phyloP scores from a whole-genome alignment of 2,797 vertebrate genomes.

The Onychomys torridus region DNA sequence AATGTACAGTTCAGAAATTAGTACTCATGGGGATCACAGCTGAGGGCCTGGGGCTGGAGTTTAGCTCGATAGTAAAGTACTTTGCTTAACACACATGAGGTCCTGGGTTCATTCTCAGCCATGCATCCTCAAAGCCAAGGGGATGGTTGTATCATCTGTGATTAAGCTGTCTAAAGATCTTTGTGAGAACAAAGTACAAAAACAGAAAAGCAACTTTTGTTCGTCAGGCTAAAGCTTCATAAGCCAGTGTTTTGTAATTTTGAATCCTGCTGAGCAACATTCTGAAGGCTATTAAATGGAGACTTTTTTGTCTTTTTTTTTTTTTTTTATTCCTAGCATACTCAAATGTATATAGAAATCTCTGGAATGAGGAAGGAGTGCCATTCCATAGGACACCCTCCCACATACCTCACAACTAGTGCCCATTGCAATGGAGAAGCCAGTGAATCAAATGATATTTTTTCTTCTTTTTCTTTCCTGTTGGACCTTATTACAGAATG shows the following conservation, averaged over 20 bases:
- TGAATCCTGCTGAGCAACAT: conserved; percentile 68
- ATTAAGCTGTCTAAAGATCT: conserved; percentile 39
- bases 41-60: not conserved
- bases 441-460: too few relatives aligned
- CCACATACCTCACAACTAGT: not conserved
- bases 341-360: conserved; percentile 68
- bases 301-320: conserved; percentile 57
- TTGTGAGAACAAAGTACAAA: conserved; percentile 55
- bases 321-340: conserved; percentile 49
- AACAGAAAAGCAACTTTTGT: conserved; percentile 73
- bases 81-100: not conserved
- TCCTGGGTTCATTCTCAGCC: not conserved
- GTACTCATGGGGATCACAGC: not conserved
- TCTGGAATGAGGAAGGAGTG: conserved; percentile 73
- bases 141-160: not conserved
- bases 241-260: conserved; percentile 63
- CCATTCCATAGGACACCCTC: conserved; percentile 53
- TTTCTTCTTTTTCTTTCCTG: conserved; percentile 46
- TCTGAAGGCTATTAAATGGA: conserved; percentile 72
- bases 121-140: not conserved
- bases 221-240: conserved; percentile 53
- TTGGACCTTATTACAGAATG: conserved; percentile 43
- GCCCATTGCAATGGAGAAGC: conserved; percentile 24
- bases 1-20: not conserved
- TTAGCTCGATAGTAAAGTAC: not conserved